Evolutionary conservation across 1,140 invertebrate genomes (phyloP).

Genomic region (Propsilocerus akamusi): DNA sequence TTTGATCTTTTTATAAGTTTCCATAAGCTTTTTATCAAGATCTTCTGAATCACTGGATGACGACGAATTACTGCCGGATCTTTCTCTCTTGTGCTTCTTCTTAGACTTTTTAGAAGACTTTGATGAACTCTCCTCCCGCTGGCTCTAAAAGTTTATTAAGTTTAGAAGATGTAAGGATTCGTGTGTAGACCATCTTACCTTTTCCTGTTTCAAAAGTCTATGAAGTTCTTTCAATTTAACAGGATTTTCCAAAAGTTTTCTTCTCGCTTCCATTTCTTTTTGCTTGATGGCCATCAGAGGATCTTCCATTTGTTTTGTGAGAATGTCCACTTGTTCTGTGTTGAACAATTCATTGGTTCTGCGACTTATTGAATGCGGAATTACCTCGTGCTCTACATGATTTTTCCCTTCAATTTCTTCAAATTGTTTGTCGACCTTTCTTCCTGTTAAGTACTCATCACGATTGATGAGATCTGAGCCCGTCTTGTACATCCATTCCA

Average conservation of each 20-base stretch:
- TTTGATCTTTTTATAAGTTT: slow-evolving; percentile 14
- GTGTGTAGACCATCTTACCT: slow-evolving; percentile 27
- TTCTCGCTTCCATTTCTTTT: slow-evolving; percentile 62
- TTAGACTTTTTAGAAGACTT: slow-evolving; percentile 25
- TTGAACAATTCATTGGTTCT: slow-evolving; percentile 22
- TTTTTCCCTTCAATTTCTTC: slow-evolving; percentile 43
- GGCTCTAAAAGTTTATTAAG: slow-evolving; percentile 10
- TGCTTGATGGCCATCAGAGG: slow-evolving; percentile 71
- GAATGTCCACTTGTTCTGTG: slow-evolving; percentile 56
- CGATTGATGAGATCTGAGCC: slow-evolving; percentile 33
- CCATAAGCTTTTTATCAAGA: slow-evolving; percentile 15
- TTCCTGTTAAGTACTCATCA: slow-evolving; percentile 83
- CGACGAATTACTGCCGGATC: slow-evolving; percentile 6
- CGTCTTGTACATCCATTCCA: slow-evolving; percentile 86
- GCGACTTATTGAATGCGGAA: slow-evolving; percentile 48
- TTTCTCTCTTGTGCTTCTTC: slow-evolving; percentile 18
- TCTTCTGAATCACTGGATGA: slow-evolving; percentile 7
- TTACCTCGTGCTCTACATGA: slow-evolving; percentile 53
- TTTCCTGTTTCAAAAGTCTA: slow-evolving; percentile 48
- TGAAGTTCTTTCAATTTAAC: slow-evolving; percentile 69
- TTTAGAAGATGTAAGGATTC: slow-evolving; percentile 13
- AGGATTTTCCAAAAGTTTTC: slow-evolving; percentile 73
- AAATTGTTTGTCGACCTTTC: slow-evolving; percentile 68
- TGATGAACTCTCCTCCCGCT: slow-evolving; percentile 17
- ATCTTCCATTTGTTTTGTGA: slow-evolving; percentile 75